Percentiles rank a stretch among this genome's conserved stretches.
Evolutionary conservation across 2,888 invertebrate species (phyloP).

Genomic region (Homarus gammarus): DNA sequence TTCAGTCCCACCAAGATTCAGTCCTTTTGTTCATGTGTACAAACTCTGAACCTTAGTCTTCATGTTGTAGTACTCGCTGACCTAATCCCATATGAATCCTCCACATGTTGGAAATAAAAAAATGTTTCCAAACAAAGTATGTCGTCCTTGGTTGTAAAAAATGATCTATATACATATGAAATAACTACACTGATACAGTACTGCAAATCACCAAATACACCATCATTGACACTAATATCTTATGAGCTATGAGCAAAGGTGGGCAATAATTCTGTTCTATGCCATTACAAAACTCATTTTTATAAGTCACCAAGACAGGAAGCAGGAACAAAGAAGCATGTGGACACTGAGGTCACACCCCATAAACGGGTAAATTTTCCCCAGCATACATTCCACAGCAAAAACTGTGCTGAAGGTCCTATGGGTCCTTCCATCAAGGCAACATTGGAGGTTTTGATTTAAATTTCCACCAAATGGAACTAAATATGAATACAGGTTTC

Average conservation of each 20-base stretch:
- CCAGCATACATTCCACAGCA: slow-evolving; percentile 16
- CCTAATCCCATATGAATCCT: slow-evolving; percentile 52
- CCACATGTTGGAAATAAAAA: slow-evolving; percentile 65
- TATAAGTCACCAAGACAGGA: slow-evolving; percentile 52
- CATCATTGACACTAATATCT: slow-evolving; percentile 74
- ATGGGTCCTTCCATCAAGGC: slow-evolving; percentile 64
- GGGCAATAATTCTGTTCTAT: slow-evolving; percentile 63
- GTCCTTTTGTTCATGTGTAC: slow-evolving; percentile 13
- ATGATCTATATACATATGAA: slow-evolving; percentile 73
- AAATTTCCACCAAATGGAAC: slow-evolving; percentile 58
- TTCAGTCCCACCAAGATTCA: slow-evolving; percentile 17
- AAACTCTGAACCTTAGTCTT: slow-evolving; percentile 30
- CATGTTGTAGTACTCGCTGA: slow-evolving; percentile 35
- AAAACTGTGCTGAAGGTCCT: slow-evolving; percentile 48
- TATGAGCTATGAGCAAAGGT: slow-evolving; percentile 73
- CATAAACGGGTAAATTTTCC: neutral
- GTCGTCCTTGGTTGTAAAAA: slow-evolving; percentile 67
- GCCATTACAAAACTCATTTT: slow-evolving; percentile 48
- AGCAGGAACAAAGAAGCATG: slow-evolving; percentile 52
- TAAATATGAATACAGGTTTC: slow-evolving; percentile 31
- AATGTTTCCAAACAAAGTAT: slow-evolving; percentile 70
- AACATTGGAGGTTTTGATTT: slow-evolving; percentile 73
- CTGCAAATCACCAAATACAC: slow-evolving; percentile 73
- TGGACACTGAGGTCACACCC: slow-evolving; percentile 18
- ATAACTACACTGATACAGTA: slow-evolving; percentile 72